Percentiles rank a stretch among this genome's conserved stretches.
These are phyloP conservation scores for Azorinus chamasolen DNA, from an alignment of 2,888 invertebrate species.

Conservation along the genomic window DNA sequence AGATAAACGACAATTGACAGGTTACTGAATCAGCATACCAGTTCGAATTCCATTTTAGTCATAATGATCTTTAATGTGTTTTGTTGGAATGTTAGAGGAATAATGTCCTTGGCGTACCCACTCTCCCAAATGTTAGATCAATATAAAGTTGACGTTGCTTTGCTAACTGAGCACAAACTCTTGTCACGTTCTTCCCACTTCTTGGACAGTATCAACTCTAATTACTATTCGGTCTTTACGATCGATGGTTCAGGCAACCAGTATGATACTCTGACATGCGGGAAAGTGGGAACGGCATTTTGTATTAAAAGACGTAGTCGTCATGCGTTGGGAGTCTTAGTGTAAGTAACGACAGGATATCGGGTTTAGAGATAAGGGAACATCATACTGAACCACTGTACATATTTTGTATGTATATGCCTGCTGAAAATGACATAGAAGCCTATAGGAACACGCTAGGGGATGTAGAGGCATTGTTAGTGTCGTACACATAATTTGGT, in stretches of 20 bases:
- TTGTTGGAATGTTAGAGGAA: constrained; percentile 15
- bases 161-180: constrained; percentile 16
- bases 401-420: constrained; percentile 5
- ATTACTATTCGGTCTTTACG: background rate
- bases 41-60: background rate
- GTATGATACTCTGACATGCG: constrained; percentile 1
- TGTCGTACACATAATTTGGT: too few relatives aligned
- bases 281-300: constrained; percentile 7
- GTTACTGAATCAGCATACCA: too few relatives aligned
- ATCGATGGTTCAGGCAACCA: background rate
- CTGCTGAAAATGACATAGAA: background rate
- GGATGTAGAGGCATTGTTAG: too few relatives aligned
- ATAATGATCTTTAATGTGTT: constrained; percentile 1
- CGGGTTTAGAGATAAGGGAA: background rate
- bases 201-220: background rate
- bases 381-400: background rate
- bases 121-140: constrained; percentile 10
- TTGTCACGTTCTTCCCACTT: constrained; percentile 1
- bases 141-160: constrained; percentile 15
- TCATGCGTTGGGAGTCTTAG: background rate
- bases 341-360: background rate
- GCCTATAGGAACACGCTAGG: background rate
- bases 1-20: too few relatives aligned
- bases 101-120: constrained; percentile 15
- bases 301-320: background rate